phyloP scores from a whole-genome alignment of 2,113 vertebrate genomes.

The Cebidichthys violaceus region DNA sequence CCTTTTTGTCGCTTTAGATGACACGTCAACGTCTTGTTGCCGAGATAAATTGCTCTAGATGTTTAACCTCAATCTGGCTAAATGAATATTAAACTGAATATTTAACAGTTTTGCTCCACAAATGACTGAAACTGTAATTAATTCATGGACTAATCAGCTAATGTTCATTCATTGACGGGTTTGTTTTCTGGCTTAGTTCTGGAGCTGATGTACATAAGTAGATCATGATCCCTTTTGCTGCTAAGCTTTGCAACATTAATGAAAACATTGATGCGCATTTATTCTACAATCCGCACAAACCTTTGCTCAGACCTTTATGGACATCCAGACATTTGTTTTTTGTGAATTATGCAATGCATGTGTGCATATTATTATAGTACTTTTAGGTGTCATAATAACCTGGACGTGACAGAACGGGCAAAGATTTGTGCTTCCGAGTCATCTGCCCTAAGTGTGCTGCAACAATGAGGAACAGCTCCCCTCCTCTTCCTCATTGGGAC shows the following conservation, averaged over 20 bases:
- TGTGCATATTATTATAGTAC: not conserved
- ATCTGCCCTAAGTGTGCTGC: constrained; percentile 73
- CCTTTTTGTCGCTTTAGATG: constrained; percentile 1
- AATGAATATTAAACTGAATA: no score
- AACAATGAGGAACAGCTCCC: constrained; percentile 60
- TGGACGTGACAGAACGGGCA: constrained; percentile 6
- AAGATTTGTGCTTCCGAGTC: constrained; percentile 67
- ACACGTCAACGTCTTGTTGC: not conserved
- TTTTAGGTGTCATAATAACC: not conserved
- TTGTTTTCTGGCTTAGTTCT: not conserved
- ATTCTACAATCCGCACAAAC: not conserved
- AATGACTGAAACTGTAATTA: not conserved
- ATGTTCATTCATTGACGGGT: not conserved
- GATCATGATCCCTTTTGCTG: not conserved
- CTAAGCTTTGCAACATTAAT: not conserved
- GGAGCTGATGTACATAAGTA: not conserved
- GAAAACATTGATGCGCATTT: not conserved
- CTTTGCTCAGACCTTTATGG: not conserved
- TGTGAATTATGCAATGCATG: not conserved
- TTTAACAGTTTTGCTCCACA: not conserved
- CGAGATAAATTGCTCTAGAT: constrained; percentile 30
- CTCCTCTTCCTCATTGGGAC: constrained; percentile 54
- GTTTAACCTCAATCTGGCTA: not conserved
- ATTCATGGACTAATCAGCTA: not conserved
- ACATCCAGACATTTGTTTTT: not conserved